Conservation (phyloP, 2,113 vertebrate genomes). For the Plecotus auritus region DNA sequence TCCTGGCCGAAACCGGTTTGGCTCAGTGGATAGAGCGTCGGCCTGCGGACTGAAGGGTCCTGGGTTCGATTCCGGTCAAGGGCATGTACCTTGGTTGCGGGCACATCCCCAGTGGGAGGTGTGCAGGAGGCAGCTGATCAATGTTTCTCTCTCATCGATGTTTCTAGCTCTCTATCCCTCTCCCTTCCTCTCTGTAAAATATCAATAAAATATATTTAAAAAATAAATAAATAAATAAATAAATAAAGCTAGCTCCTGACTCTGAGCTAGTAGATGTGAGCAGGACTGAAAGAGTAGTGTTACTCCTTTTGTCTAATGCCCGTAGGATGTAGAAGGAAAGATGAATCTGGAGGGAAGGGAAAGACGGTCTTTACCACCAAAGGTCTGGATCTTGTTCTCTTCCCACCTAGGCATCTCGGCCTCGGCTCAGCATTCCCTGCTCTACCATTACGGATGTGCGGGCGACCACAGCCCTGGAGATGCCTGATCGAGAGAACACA, state of each 20-base stretch:
- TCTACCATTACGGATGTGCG: conserved; percentile 88
- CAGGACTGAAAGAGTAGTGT: background rate
- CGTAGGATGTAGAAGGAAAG: background rate
- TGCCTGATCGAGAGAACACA: conserved; percentile 94
- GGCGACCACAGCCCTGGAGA: conserved; percentile 91
- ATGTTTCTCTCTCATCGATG: too few species aligned
- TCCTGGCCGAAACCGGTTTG: too few species aligned
- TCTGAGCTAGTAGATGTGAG: background rate
- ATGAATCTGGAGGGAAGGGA: background rate
- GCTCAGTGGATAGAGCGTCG: too few species aligned
- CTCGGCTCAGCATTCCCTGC: conserved; percentile 88
- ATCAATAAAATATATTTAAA: too few species aligned
- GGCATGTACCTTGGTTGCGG: too few species aligned
- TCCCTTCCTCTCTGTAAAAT: too few species aligned
- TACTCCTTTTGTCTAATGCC: background rate
- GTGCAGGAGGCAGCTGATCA: too few species aligned
- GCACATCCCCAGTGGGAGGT: too few species aligned
- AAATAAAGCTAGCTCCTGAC: background rate
- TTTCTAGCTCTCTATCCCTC: too few species aligned
- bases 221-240: too few species aligned
- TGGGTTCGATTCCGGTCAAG: too few species aligned
- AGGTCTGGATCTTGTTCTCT: background rate
- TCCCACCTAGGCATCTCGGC: conserved; percentile 84
- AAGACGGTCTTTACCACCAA: background rate
- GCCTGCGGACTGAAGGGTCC: too few species aligned